These are phyloP conservation scores for Rhopalosiphum padi DNA, from an alignment of 1,140 invertebrate species.

Conservation along the genomic window DNA sequence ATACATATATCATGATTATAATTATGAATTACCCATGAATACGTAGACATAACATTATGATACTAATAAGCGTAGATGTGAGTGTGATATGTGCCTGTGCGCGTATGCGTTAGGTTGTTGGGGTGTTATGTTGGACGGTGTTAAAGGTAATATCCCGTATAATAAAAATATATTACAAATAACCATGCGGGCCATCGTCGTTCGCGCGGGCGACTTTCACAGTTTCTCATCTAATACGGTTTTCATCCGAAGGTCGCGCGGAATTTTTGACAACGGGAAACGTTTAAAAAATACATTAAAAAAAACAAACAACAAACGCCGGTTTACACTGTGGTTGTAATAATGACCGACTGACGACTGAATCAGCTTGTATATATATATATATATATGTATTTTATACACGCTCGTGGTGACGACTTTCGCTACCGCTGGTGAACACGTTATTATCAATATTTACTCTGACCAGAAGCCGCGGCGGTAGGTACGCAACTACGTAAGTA, in stretches of 20 bases:
- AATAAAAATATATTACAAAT: neutral
- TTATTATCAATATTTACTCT: constrained; percentile 9
- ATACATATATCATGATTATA: neutral
- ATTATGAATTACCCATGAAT: neutral
- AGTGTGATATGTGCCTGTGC: too few relatives aligned
- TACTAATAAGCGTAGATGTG: neutral
- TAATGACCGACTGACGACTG: neutral
- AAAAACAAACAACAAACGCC: neutral
- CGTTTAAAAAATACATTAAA: neutral
- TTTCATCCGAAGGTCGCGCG: neutral
- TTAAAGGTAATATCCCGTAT: neutral
- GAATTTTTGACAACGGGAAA: neutral
- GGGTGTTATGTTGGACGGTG: neutral
- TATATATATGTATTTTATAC: neutral
- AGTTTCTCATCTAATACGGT: neutral
- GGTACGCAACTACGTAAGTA: neutral
- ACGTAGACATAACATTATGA: neutral
- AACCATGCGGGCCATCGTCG: neutral
- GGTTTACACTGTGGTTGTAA: neutral
- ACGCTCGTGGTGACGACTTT: neutral
- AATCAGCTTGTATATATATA: neutral
- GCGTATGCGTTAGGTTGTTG: neutral
- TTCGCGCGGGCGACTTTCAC: neutral
- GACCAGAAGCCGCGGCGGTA: neutral
- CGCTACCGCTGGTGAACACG: neutral